Evolutionary conservation across 2,888 invertebrate genomes (phyloP), one percentile per base, ranked within the genome.

Genomic region (Rhagonycha fulva): DNA sequence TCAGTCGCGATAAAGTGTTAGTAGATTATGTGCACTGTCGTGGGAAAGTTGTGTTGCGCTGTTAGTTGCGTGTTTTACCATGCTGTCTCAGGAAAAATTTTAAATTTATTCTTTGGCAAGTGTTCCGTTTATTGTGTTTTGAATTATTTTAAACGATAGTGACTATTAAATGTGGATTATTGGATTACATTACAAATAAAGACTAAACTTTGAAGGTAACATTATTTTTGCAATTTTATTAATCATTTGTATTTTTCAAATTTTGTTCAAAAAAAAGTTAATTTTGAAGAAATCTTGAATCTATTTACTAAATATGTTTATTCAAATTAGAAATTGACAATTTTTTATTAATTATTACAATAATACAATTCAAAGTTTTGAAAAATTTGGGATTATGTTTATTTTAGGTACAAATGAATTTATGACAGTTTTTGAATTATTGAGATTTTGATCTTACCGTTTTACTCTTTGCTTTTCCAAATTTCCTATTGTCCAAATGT

Each of bases 1-100:
- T 28, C 26, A 23, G 70, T 23, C 66, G 67, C 67, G 14, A 24
- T 63, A 60, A 61, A 67, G 19, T 66, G 70, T 70, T 70, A 71
- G 74, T 75, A 68, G 71, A 74, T 69, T 32, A 14, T 23, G 47
- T n/a, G 74, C 32, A n/a, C 28, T 63, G 62, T 14, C 69, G 19
- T 14, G 30, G 68, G 70, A 60, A 69, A 70, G 74, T 69, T 63
- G 74, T 70, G 74, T 47, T 32, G 74, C 14, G 47, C 26, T 68
- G 23, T 63, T 14, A 28, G 14, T 63, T 14, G 28, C 24, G n/a
- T 24, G 74, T 60, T 68, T 69, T 74, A 32, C 74, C 74, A 74
- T 74, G 74, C 74, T 74, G 69, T 23, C 71, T 63, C 23, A 14
- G n/a, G 32, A 11, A 30, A 28, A 24, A 28, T 68, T 68, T 68